Percentiles rank a stretch among this genome's conserved stretches.
phyloP scores from a whole-genome alignment of 2,888 invertebrate genomes.

The Eugnorisma glareosa region DNA sequence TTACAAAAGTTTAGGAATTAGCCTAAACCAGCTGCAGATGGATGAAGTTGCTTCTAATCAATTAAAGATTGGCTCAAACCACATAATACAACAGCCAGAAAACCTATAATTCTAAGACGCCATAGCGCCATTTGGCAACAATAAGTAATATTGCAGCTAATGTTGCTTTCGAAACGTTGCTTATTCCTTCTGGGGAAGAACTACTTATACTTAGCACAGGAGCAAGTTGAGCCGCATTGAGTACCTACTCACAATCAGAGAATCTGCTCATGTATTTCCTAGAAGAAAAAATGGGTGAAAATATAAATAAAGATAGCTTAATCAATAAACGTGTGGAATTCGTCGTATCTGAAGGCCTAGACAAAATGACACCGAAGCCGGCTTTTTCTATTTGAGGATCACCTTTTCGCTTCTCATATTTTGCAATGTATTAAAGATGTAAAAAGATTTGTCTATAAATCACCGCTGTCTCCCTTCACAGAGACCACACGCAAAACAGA shows the following conservation, averaged over 20 bases:
- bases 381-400: neutral
- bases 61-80: neutral
- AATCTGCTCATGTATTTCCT: neutral
- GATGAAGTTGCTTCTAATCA: neutral
- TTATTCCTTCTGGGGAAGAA: neutral
- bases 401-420: neutral
- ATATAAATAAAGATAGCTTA: neutral
- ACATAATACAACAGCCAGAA: neutral
- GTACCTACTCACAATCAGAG: neutral
- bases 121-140: neutral
- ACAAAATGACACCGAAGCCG: too few relatives aligned
- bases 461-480: conserved; percentile 57
- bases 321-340: too few relatives aligned
- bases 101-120: neutral
- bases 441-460: neutral
- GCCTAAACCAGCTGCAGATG: neutral
- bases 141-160: neutral
- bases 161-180: neutral
- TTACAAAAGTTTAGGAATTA: neutral
- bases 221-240: neutral
- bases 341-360: too few relatives aligned
- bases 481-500: conserved; percentile 66
- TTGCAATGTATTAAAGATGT: too few relatives aligned
- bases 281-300: neutral
- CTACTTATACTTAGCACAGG: neutral